phyloP scores from a whole-genome alignment of 1,140 invertebrate species.

The Sipha flava region DNA sequence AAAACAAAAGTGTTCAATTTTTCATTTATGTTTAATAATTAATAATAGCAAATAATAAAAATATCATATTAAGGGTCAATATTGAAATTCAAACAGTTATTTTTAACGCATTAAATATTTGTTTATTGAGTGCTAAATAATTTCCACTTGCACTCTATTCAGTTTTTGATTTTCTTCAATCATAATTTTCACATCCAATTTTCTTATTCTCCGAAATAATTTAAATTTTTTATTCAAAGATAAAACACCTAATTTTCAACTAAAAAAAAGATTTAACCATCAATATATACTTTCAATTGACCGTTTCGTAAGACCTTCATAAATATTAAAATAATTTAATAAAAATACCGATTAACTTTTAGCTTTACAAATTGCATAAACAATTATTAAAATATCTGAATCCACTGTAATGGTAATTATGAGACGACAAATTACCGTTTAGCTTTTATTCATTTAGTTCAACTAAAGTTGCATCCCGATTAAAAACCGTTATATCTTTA shows the following conservation, averaged over 20 bases:
- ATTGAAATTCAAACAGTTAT: too few species aligned
- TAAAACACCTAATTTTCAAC: neutral
- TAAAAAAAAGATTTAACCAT: too few species aligned
- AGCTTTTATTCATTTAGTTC: neutral
- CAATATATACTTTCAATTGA: too few species aligned
- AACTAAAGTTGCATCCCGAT: neutral
- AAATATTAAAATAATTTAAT: neutral
- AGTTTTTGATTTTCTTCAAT: neutral
- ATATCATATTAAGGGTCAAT: too few species aligned
- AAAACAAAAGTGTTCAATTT: too few species aligned
- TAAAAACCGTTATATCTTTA: neutral
- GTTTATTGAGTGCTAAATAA: neutral
- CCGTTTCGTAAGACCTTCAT: neutral
- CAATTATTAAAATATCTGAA: neutral
- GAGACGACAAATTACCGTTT: neutral
- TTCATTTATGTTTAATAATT: too few species aligned
- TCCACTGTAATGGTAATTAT: neutral
- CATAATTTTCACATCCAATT: neutral
- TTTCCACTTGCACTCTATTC: neutral
- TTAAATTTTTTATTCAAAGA: neutral
- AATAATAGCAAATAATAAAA: too few species aligned
- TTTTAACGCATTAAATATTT: too few species aligned
- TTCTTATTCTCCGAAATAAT: neutral
- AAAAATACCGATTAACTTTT: neutral
- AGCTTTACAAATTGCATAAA: neutral